A percentile compares a stretch with the other conserved stretches of the same genome.
These are phyloP conservation scores for Anhinga anhinga DNA, from an alignment of 2,113 vertebrate genomes.

Conservation along the genomic window DNA sequence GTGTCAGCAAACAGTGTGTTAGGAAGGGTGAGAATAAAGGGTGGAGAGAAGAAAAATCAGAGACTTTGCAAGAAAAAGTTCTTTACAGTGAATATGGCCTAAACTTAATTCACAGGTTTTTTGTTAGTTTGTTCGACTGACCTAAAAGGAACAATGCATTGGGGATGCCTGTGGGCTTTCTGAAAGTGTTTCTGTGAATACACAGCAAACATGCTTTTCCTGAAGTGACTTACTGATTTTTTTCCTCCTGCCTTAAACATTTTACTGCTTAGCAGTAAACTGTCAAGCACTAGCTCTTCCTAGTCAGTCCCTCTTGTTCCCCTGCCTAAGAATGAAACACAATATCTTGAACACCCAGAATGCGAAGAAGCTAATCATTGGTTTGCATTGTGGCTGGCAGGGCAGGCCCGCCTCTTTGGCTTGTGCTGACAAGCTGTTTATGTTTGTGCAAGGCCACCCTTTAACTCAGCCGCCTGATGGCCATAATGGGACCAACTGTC, in stretches of 20 bases:
- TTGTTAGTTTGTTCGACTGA: neutral
- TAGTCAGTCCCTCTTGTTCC: neutral
- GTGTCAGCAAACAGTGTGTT: neutral
- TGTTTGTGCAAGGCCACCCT: constrained; percentile 75
- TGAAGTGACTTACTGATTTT: neutral
- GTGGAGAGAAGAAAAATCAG: neutral
- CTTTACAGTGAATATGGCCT: neutral
- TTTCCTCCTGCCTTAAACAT: neutral
- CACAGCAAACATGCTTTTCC: neutral
- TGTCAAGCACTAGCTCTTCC: neutral
- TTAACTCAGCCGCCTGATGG: constrained; percentile 58
- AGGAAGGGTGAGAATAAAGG: neutral
- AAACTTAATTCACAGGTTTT: neutral
- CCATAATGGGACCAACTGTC: constrained; percentile 62
- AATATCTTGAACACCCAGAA: constrained; percentile 68
- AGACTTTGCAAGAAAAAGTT: neutral
- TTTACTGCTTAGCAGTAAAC: neutral
- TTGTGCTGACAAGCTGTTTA: constrained; percentile 75
- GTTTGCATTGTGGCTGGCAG: constrained; percentile 60
- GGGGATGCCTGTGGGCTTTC: neutral
- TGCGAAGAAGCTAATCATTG: constrained; percentile 68
- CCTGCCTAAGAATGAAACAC: constrained; percentile 66
- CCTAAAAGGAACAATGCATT: neutral
- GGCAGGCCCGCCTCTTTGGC: constrained; percentile 70
- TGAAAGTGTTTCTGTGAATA: neutral